These are phyloP conservation scores for Gobionotothen gibberifrons DNA, from an alignment of 2,797 vertebrate species.

Conservation along the genomic window DNA sequence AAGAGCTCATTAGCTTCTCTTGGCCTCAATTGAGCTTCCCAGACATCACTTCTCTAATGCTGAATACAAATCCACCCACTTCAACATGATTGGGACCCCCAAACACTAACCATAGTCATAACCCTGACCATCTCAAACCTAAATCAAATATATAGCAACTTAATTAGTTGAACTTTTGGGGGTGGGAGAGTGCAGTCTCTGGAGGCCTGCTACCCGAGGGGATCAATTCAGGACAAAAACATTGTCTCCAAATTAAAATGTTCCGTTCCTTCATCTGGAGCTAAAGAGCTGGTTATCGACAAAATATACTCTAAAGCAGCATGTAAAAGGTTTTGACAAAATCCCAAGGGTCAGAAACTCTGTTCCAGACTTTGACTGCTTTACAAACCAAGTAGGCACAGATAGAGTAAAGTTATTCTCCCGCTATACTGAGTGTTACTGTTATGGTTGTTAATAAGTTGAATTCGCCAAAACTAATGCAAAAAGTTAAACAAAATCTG, in stretches of 20 bases:
- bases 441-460: not conserved
- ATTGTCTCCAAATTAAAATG: conserved; percentile 19
- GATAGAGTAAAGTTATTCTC: not conserved
- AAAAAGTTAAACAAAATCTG: not conserved
- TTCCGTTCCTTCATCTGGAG: conserved; percentile 3
- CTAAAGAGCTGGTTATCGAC: not conserved
- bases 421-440: not conserved
- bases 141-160: conserved; percentile 41
- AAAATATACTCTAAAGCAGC: not conserved
- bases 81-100: conserved; percentile 29
- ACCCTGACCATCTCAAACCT: conserved; percentile 27
- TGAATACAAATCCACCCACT: conserved; percentile 62
- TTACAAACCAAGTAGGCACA: not conserved
- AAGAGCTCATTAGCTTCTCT: conserved; percentile 70
- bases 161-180: conserved; percentile 44
- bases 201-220: not conserved
- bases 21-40: conserved; percentile 55
- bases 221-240: conserved; percentile 21
- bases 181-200: not conserved
- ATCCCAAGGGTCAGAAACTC: conserved; percentile 15
- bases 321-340: not conserved
- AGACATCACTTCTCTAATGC: conserved; percentile 51
- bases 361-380: conserved; percentile 9
- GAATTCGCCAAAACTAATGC: not conserved
- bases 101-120: conserved; percentile 23